Conservation (phyloP, 2,888 invertebrate species). For the Heliconius ethilla region DNA sequence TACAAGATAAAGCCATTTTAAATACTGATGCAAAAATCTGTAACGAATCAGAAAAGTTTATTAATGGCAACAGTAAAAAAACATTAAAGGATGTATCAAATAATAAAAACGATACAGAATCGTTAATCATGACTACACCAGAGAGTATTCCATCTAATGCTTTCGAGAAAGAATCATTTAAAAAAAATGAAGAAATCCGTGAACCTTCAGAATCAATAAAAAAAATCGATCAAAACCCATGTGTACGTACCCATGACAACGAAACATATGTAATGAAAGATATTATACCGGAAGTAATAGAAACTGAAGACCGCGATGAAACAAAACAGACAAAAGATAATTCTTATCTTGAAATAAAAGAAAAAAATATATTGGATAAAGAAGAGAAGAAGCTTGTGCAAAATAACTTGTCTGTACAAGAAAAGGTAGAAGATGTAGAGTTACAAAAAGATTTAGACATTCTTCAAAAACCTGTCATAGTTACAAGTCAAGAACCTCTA, state of each 20-base stretch:
- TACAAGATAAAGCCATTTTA: neutral
- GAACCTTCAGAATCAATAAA: neutral
- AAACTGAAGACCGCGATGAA: neutral
- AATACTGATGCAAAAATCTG: neutral
- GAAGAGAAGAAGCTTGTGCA: neutral
- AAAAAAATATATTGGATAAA: neutral
- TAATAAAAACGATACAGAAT: neutral
- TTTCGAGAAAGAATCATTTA: neutral
- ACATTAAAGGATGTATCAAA: neutral
- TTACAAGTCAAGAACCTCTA: no score
- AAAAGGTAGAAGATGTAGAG: neutral
- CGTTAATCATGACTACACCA: neutral
- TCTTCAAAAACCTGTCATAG: neutral
- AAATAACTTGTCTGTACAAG: neutral
- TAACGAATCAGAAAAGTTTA: neutral
- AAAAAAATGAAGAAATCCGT: neutral
- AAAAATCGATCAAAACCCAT: neutral
- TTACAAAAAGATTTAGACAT: neutral
- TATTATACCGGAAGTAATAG: neutral
- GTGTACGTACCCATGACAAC: neutral
- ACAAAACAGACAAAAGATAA: neutral
- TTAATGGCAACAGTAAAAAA: neutral
- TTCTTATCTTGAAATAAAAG: neutral
- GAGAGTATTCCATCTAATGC: neutral
- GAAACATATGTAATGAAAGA: neutral